phyloP scores from a whole-genome alignment of 2,888 invertebrate genomes.

The Pristionchus mayeri region DNA sequence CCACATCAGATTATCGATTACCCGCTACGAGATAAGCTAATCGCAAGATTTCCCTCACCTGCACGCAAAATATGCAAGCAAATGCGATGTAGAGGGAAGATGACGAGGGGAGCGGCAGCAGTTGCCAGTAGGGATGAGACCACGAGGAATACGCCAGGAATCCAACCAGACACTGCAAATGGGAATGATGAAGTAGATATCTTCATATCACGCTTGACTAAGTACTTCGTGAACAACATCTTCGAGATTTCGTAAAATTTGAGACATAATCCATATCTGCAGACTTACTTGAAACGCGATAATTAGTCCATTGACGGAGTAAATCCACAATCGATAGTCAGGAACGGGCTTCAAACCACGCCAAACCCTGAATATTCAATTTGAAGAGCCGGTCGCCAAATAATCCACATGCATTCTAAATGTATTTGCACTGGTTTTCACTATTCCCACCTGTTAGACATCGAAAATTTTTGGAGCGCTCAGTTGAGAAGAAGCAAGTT shows the following conservation, averaged over 20 bases:
- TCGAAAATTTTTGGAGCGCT: background rate
- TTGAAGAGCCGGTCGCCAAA: no score
- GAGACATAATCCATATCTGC: background rate
- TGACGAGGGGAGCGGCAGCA: constrained; percentile 34
- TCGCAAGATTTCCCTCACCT: no score
- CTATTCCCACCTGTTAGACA: background rate
- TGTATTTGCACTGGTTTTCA: no score
- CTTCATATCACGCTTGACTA: no score
- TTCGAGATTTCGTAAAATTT: no score
- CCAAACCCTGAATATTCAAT: constrained; percentile 40
- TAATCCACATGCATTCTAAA: no score
- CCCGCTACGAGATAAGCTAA: no score
- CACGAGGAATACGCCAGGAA: background rate
- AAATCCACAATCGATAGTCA: constrained; percentile 57
- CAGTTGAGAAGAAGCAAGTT: background rate
- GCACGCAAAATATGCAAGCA: constrained; percentile 6
- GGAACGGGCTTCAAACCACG: constrained; percentile 49
- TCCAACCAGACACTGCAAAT: constrained; percentile 29
- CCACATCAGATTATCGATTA: background rate
- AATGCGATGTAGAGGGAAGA: constrained; percentile 22
- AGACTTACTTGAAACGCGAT: constrained; percentile 53
- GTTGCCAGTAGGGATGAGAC: constrained; percentile 27
- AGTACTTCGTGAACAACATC: no score
- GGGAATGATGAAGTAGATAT: no score
- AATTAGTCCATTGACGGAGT: constrained; percentile 53